phyloP scores from a whole-genome alignment of 2,113 vertebrate genomes.

The Heptranchias perlo region DNA sequence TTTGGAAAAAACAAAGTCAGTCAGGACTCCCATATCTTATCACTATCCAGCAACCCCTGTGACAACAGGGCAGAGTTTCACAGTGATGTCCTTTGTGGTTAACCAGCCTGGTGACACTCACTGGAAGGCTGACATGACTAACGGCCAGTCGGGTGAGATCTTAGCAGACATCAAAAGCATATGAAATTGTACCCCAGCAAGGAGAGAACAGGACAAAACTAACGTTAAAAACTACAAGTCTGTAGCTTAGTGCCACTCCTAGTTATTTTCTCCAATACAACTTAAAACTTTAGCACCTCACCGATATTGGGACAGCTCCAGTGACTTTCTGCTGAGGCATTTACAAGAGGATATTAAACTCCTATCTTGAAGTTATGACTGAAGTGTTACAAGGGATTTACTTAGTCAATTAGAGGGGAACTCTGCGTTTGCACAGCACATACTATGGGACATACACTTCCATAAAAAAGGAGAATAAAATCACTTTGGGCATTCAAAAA shows the following conservation, averaged over 20 bases:
- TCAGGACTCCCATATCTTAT: neutral
- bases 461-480: too few species aligned
- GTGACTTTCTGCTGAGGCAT: neutral
- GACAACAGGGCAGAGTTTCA: neutral
- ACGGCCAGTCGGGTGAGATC: neutral
- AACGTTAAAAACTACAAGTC: neutral
- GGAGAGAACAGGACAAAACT: neutral
- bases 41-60: neutral
- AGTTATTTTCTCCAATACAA: neutral
- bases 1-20: neutral
- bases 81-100: neutral
- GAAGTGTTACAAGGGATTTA: neutral
- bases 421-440: too few species aligned
- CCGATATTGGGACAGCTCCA: neutral
- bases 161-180: neutral
- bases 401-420: neutral
- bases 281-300: neutral
- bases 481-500: too few species aligned
- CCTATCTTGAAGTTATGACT: neutral
- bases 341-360: neutral
- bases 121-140: neutral
- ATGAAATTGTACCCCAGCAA: neutral
- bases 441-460: neutral
- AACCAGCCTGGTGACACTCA: neutral
- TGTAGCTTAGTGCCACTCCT: neutral